Evolutionary conservation across 2,113 vertebrate genomes (phyloP).

Genomic region (Heterotilapia buettikoferi): DNA sequence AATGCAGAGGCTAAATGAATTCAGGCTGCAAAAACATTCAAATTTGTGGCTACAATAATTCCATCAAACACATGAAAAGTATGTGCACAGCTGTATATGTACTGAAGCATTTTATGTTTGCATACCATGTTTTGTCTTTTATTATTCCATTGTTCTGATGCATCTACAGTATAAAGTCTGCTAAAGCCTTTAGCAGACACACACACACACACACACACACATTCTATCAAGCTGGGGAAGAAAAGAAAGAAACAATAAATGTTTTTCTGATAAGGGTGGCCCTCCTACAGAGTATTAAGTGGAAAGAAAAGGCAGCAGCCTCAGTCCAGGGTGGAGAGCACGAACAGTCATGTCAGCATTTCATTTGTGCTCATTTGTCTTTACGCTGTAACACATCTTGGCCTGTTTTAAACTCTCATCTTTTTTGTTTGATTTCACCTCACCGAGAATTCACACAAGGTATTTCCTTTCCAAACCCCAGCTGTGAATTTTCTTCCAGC

Average conservation of each 20-base stretch:
- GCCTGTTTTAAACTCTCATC: slow-evolving; percentile 15
- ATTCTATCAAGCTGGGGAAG: neutral
- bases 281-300: slow-evolving; percentile 11
- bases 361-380: slow-evolving; percentile 36
- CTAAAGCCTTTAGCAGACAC: neutral
- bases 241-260: slow-evolving; percentile 17
- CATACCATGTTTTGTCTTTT: slow-evolving; percentile 14
- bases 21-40: slow-evolving; percentile 43
- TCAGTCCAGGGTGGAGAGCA: neutral
- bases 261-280: neutral
- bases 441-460: slow-evolving; percentile 18
- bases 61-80: slow-evolving; percentile 15
- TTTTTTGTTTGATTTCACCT: slow-evolving; percentile 33
- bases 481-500: slow-evolving; percentile 25
- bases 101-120: neutral
- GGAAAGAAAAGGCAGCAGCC: slow-evolving; percentile 2
- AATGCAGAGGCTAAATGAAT: slow-evolving; percentile 27
- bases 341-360: slow-evolving; percentile 43
- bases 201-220: neutral
- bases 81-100: slow-evolving; percentile 27
- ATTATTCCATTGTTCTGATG: neutral
- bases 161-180: neutral
- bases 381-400: slow-evolving; percentile 26
- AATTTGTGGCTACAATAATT: slow-evolving; percentile 17
- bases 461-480: slow-evolving; percentile 22